Base-by-base conservation (phyloP, 2,113 vertebrate species). In the Forbesichthys agassizii region DNA sequence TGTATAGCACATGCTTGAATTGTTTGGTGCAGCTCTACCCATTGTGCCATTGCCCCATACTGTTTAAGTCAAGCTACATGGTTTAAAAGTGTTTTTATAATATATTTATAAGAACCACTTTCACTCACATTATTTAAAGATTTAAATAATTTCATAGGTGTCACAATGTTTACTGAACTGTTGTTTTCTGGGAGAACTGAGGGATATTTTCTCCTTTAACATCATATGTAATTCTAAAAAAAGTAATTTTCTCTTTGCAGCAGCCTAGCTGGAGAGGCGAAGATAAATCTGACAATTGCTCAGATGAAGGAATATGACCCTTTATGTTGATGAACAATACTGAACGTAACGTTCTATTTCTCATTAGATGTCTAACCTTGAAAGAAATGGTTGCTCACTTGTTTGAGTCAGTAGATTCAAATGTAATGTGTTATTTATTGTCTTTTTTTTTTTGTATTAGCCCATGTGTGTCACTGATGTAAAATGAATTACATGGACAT, bases 191-290 rank as follows among this genome's bases (percentile, higher is more conserved):
- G 36, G 36, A 8, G 7, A 42, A 42, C 36, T 42, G 36, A 8
- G 36, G 36, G 36, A 42, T 6, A 42, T 42, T 42, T 8, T 42
- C 5, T 7, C 36, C 36, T 42, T 42, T 42, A 42, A 42, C 36
- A 42, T 42, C 3, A 42, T 6, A 42, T 3, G 0, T 58, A 11
- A 58, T 33, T 18, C 11, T 2, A 12, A 47, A 18, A 18, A 47
- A 18, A 6, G 2, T 20, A 65, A 1, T 48, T 66, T 61, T 90
- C 58, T 82, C 86, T 88, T 86, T 81, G 55, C 93, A 98, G 96
- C 92, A 95, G 86, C 93, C 93, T 90, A 96, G 94, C 91, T 96
- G 94, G 96, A 93, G 93, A 75, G 7, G 6, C 18, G 42, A 81
- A 68, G 67, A 69, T 58, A 68, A 82, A 75, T 57, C 55, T 69